Percentiles rank a stretch among this genome's conserved stretches.
These are phyloP conservation scores for Cantharis flavilabris DNA, from an alignment of 2,888 invertebrate genomes.

Conservation along the genomic window DNA sequence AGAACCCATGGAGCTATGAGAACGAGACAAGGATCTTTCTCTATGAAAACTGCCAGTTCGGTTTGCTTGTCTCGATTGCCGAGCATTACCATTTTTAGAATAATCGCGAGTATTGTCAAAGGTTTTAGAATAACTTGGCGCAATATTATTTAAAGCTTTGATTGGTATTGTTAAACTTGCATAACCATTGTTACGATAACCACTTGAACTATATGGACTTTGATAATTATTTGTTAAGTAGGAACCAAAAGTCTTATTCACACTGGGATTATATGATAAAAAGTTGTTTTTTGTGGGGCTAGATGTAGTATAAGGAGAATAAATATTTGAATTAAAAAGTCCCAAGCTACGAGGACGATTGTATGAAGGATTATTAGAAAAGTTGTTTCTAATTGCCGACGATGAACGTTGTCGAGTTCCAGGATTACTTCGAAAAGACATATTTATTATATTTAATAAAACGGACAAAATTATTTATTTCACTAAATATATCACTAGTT, in stretches of 20 bases:
- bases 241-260: slow-evolving; percentile 10
- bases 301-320: slow-evolving; percentile 24
- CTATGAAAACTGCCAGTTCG: slow-evolving; percentile 45
- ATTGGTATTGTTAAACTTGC: slow-evolving; percentile 70
- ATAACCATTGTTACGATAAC: slow-evolving; percentile 65
- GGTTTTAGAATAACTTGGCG: slow-evolving; percentile 56
- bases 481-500: background rate
- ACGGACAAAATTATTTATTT: background rate
- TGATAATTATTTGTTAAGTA: slow-evolving; percentile 48
- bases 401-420: slow-evolving; percentile 50
- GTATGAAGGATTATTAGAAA: slow-evolving; percentile 30
- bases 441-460: slow-evolving; percentile 17
- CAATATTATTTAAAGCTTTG: slow-evolving; percentile 57
- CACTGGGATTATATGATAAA: slow-evolving; percentile 19
- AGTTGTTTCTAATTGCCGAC: slow-evolving; percentile 43
- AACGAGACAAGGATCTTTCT: slow-evolving; percentile 50
- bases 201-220: slow-evolving; percentile 57
- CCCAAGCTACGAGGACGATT: slow-evolving; percentile 38
- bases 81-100: slow-evolving; percentile 54
- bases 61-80: slow-evolving; percentile 49
- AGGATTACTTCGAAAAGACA: slow-evolving; percentile 48
- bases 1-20: slow-evolving; percentile 54
- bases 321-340: slow-evolving; percentile 26
- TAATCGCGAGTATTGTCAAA: slow-evolving; percentile 51
- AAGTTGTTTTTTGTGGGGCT: slow-evolving; percentile 40